Conservation (phyloP, 2,113 vertebrate genomes). For the Lontra canadensis region DNA sequence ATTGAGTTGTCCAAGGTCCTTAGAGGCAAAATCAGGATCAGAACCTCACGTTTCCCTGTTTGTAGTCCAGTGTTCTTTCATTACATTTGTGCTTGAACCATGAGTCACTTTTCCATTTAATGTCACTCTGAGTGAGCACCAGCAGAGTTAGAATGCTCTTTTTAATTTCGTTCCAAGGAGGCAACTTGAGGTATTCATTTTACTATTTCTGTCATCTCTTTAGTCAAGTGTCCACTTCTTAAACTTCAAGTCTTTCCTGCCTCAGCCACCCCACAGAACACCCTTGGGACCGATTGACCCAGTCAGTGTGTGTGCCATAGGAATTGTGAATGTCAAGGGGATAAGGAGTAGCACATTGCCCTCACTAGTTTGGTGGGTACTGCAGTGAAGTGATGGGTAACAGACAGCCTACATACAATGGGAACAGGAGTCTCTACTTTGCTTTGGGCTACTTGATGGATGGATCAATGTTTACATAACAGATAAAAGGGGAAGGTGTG, state of each 20-base stretch:
- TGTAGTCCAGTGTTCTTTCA: neutral
- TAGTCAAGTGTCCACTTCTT: neutral
- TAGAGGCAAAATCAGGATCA: neutral
- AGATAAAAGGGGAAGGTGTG: neutral
- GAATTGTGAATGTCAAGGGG: neutral
- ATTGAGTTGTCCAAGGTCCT: neutral
- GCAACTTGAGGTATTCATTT: neutral
- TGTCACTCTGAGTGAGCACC: neutral
- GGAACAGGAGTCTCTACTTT: neutral
- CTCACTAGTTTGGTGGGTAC: neutral
- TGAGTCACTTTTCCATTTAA: neutral
- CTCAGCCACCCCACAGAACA: neutral
- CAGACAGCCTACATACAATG: neutral
- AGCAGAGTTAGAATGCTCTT: neutral
- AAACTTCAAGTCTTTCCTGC: neutral
- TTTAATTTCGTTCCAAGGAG: fast-evolving
- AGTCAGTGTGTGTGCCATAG: neutral
- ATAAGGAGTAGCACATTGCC: no score
- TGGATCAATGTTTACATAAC: neutral
- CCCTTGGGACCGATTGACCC: neutral
- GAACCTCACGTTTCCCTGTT: neutral
- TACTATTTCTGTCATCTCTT: neutral
- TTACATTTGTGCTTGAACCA: neutral
- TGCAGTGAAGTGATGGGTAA: neutral
- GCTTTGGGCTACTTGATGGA: neutral